Evolutionary conservation across 2,888 invertebrate species (phyloP), one percentile per base, ranked within the genome.

Genomic region (Hirtodrosophila duncani): DNA sequence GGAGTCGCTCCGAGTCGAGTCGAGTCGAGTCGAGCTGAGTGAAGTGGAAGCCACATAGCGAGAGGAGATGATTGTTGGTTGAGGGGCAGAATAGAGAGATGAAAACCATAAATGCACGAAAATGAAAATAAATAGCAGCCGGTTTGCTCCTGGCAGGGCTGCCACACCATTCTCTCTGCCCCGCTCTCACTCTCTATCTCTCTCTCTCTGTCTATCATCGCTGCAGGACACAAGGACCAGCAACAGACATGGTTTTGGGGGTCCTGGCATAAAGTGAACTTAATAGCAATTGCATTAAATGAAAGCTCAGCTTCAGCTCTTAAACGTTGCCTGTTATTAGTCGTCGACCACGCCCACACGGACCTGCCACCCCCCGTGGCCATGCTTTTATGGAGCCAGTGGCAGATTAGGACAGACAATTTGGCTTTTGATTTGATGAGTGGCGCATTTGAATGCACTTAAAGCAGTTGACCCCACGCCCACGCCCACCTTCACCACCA

Each of bases 61-160:
- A 17, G 23, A n/a, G 8, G 1, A 29, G 3, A 14, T 2, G 16
- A 30, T 6, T 7, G 11, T 27, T 18, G 30, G 8, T 16, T 1
- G 38, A 10, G 11, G 43, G 4, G 24, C n/a, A 29, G 10, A 52
- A n/a, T 26, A 20, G 26, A 51, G 58, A 57, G 42, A 62, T 75
- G 74, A 67, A 71, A 77, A 78, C 77, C 72, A 80, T 80, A 80
- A 74, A 80, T 80, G 72, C 53, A 68, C 61, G 78, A 72, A 77
- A 74, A 80, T 80, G 78, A 72, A 74, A 77, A 80, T 80, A 78
- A 72, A 74, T 68, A 80, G 78, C 80, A 80, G 74, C 60, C 56
- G 74, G 72, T 44, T 42, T 61, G 45, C 64, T 63, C 34, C 52
- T 46, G 58, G 42, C 43, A 4, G 20, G 7, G 5, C 20, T 20